These are phyloP conservation scores for Leptodactylus fallax DNA, from an alignment of 2,797 vertebrate genomes.

Conservation along the genomic window DNA sequence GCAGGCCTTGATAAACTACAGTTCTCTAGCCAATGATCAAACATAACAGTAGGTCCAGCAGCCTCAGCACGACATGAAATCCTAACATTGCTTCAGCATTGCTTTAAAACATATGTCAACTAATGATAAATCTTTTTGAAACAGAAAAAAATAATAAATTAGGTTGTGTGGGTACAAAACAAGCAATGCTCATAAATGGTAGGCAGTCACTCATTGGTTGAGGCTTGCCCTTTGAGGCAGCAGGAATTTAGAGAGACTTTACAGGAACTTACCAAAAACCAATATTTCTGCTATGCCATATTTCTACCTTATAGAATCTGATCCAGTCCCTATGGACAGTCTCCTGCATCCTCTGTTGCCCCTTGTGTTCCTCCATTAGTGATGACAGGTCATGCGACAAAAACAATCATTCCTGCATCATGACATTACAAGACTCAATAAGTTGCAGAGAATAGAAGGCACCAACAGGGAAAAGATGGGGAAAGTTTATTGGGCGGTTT, in stretches of 20 bases:
- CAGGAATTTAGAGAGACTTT: not conserved
- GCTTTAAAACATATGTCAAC: not conserved
- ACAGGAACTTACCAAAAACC: too few relatives aligned
- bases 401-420: too few relatives aligned
- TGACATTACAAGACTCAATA: too few relatives aligned
- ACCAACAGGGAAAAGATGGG: too few relatives aligned
- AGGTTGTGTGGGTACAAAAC: not conserved
- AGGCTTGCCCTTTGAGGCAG: not conserved
- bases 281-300: too few relatives aligned
- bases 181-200: not conserved
- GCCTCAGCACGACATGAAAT: conserved; percentile 5
- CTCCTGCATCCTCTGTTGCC: too few relatives aligned
- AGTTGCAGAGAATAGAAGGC: too few relatives aligned
- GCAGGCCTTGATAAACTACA: conserved; percentile 68
- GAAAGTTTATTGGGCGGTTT: too few relatives aligned
- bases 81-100: not conserved
- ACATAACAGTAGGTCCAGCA: not conserved
- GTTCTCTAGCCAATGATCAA: conserved; percentile 66
- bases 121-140: not conserved
- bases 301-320: too few relatives aligned
- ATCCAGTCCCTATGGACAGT: too few relatives aligned
- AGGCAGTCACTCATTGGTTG: not conserved
- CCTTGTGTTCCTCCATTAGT: too few relatives aligned
- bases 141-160: not conserved
- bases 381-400: too few relatives aligned